Conservation (phyloP, 2,888 invertebrate species). For the Megamerina dolium region DNA sequence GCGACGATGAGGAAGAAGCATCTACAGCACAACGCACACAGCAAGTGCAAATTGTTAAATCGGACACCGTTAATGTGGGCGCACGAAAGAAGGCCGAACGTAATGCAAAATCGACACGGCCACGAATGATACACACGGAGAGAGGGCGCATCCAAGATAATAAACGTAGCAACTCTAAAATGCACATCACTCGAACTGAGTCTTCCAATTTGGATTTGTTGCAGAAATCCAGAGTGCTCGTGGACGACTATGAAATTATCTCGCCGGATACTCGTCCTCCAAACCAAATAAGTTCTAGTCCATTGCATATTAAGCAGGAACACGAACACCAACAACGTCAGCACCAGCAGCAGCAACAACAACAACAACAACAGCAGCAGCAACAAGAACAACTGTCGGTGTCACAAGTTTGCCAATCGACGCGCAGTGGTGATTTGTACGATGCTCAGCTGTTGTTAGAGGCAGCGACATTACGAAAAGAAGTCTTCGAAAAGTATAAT, state of each 20-base stretch:
- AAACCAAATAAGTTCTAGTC: slow-evolving; percentile 22
- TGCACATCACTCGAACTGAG: no score
- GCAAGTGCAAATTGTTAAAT: slow-evolving; percentile 16
- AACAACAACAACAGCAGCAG: slow-evolving; percentile 9
- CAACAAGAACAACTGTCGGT: slow-evolving; percentile 4
- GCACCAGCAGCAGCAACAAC: slow-evolving; percentile 11
- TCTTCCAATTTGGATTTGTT: not conserved
- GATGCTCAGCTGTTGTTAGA: slow-evolving; percentile 42
- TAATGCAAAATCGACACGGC: slow-evolving; percentile 49
- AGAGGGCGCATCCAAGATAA: slow-evolving; percentile 50
- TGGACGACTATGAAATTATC: slow-evolving; percentile 34
- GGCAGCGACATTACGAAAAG: slow-evolving; percentile 38
- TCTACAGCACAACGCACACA: slow-evolving; percentile 26
- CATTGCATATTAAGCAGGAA: slow-evolving; percentile 39
- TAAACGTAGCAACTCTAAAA: no score
- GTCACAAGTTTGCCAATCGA: no score
- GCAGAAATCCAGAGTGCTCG: not conserved
- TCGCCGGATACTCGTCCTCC: slow-evolving; percentile 28
- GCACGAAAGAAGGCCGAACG: slow-evolving; percentile 25
- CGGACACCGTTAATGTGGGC: slow-evolving; percentile 8
- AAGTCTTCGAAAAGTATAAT: slow-evolving; percentile 42
- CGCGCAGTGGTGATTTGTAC: slow-evolving; percentile 36
- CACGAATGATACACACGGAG: slow-evolving; percentile 74
- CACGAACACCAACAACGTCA: slow-evolving; percentile 30
- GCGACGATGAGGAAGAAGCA: slow-evolving; percentile 21